Base-by-base conservation (phyloP, 92 coral and sea anemone species). In the Paragorgia papillata region DNA sequence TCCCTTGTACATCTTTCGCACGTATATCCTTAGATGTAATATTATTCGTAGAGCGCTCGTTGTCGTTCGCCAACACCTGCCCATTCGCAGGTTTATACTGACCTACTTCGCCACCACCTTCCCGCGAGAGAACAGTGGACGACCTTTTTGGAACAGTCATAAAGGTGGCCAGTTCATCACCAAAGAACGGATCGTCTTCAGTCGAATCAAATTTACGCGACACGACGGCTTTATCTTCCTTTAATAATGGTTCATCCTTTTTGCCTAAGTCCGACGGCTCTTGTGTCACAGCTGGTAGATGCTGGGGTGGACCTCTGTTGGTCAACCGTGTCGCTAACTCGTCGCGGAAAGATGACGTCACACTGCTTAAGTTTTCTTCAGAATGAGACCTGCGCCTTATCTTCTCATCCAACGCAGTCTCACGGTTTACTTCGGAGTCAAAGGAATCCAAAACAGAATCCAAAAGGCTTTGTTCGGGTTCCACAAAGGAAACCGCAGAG, bases 111-210 rank as follows among this genome's bases (percentile, higher is more conserved):
- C 20, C 33, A 20, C 48, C 33, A 4, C 0, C 69, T 24, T 35
- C 48, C 10, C 3, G 0, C 41, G 44, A 31, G 7, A 17, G 33
- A 13, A 15, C 62, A 56, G 22, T 26, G 13, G 59, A 3, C 24
- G 5, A 7, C 25, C 46, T 68, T 33, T 25, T 28, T 26, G 75
- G 59, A 2, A 44, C 19, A 20, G 64, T 71, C 78, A 30, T 53
- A 15, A 71, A 34, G 2, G 63, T 71, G 1, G 77, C 62, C 13
- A 69, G 60, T 17, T 71, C 78, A 24, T 34, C 78, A 24, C 64
- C 51, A 53, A 21, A 19, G 50, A 53, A 31, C 1, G 26, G 62
- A 19, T 18, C 50, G 19, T 53, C 78, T 13, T 26, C 15, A 40
- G 17, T 9, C 2, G 73, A 66, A 26, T 66, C 73, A 39, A 35